Evolutionary conservation across 2,888 invertebrate genomes (phyloP).

Genomic region (Eubasilissa splendida): DNA sequence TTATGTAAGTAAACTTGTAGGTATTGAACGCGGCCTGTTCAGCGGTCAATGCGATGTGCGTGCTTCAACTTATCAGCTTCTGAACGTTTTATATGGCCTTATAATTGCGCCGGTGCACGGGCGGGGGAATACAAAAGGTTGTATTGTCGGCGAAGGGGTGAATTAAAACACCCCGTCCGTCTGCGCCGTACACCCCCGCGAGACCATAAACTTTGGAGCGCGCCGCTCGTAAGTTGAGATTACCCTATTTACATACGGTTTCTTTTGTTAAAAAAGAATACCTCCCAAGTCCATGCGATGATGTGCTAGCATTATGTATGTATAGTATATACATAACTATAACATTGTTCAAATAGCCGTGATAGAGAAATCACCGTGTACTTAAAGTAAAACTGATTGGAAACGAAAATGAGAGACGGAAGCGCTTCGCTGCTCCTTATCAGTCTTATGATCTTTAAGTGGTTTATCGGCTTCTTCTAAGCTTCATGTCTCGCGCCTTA

Average conservation of each 20-base stretch:
- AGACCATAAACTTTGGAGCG: constrained; percentile 27
- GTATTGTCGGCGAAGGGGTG: neutral
- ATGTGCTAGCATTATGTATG: no score
- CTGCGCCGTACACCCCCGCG: neutral
- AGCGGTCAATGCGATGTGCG: constrained; percentile 38
- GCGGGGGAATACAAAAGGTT: constrained; percentile 10
- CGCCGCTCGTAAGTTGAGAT: constrained; percentile 27
- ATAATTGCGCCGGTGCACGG: constrained; percentile 52
- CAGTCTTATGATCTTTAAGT: no score
- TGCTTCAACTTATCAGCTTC: constrained; percentile 54
- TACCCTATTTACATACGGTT: constrained; percentile 16
- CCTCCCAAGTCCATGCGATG: neutral
- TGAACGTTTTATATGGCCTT: constrained; percentile 57
- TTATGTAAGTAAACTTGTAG: neutral
- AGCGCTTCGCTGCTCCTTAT: no score
- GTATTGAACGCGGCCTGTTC: constrained; percentile 19
- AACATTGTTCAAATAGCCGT: no score
- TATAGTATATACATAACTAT: no score
- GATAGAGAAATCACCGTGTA: no score
- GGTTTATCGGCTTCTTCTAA: no score
- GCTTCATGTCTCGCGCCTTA: no score
- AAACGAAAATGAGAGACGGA: no score
- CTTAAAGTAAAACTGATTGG: no score
- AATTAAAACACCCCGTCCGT: neutral
- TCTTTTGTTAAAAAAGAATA: constrained; percentile 16